phyloP scores from a whole-genome alignment of 2,888 invertebrate species.

The Mesoligia furuncula region DNA sequence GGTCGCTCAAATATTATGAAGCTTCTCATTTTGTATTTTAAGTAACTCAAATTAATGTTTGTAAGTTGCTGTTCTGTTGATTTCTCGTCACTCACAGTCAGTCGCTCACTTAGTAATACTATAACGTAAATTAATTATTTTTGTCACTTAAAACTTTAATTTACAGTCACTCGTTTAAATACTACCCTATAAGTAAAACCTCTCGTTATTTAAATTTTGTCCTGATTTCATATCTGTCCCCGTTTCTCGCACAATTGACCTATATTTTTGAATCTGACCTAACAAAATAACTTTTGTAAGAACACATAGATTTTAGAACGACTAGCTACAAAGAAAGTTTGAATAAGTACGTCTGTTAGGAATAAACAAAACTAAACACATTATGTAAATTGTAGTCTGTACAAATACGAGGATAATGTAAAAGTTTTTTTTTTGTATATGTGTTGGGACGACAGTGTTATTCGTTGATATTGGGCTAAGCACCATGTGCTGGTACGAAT shows the following conservation, averaged over 20 bases:
- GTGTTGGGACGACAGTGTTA: slow-evolving; percentile 9
- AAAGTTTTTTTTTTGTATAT: slow-evolving; percentile 16
- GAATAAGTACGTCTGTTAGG: slow-evolving; percentile 1
- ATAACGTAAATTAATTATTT: too few relatives aligned
- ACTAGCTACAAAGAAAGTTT: slow-evolving; percentile 13
- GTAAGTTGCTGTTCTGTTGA: too few relatives aligned
- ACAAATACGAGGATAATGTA: slow-evolving; percentile 8
- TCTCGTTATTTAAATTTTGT: slow-evolving; percentile 38
- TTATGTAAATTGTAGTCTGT: slow-evolving; percentile 48
- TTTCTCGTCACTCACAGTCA: too few relatives aligned
- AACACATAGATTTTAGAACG: slow-evolving; percentile 6
- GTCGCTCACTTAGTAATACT: too few relatives aligned
- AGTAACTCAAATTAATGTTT: too few relatives aligned
- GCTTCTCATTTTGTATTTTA: too few relatives aligned
- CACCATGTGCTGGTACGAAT: slow-evolving; percentile 26
- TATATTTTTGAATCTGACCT: slow-evolving; percentile 14
- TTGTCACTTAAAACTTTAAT: too few relatives aligned
- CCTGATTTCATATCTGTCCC: slow-evolving; percentile 8
- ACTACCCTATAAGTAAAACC: slow-evolving; percentile 7
- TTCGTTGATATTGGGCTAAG: slow-evolving; percentile 12
- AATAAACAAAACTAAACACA: slow-evolving; percentile 34
- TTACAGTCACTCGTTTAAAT: too few relatives aligned
- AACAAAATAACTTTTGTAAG: slow-evolving; percentile 12
- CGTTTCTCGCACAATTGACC: slow-evolving; percentile 17
- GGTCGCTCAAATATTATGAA: too few relatives aligned